Evolutionary conservation across 2,797 vertebrate genomes (phyloP), one percentile per base, ranked within the genome.

Genomic region (Falco columbarius): DNA sequence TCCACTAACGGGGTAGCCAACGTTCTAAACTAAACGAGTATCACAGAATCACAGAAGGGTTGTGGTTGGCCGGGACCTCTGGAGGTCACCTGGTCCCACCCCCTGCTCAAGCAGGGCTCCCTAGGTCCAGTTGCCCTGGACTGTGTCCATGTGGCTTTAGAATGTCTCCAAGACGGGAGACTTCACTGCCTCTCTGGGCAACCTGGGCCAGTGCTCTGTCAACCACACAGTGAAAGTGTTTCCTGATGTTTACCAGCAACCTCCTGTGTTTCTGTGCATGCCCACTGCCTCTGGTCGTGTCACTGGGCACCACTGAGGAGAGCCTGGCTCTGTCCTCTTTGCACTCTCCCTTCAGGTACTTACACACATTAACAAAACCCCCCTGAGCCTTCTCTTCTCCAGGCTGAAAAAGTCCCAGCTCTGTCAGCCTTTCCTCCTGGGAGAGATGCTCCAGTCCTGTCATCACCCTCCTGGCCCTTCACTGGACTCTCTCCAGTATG

Each of bases 111-210:
- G 47, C 42, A 70, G 75, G 56, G 46, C 15, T 6, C 2, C 34
- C 19, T 26, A 14, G 8, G 46, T 46, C 77, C 0, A 0, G 10
- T 20, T 72, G 49, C 1, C 3, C 30, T 22, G 51, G 55, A 26
- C 14, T 5, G 5, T 1, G 32, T 32, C 23, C 34, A 10, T 7
- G 17, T 2, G 3, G 56, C 26, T 77, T 55, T 10, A 20, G 44
- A 83, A 23, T 19, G 5, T 70, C 65, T 62, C 11, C 52, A 58
- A 46, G 76, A 34, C 44, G 1, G 32, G 55, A 81, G 29, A 38
- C 16, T 51, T 34, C 18, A n/a, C 27, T 0, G 0, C 8, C 22
- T 40, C n/a, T 17, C 59, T 56, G 51, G 34, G 52, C 2, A 10
- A 46, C 10, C 29, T 7, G 18, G 19, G 51, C 13, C 44, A 27